These are phyloP conservation scores for Andrena marginata DNA, from an alignment of 2,888 invertebrate genomes.

Conservation along the genomic window DNA sequence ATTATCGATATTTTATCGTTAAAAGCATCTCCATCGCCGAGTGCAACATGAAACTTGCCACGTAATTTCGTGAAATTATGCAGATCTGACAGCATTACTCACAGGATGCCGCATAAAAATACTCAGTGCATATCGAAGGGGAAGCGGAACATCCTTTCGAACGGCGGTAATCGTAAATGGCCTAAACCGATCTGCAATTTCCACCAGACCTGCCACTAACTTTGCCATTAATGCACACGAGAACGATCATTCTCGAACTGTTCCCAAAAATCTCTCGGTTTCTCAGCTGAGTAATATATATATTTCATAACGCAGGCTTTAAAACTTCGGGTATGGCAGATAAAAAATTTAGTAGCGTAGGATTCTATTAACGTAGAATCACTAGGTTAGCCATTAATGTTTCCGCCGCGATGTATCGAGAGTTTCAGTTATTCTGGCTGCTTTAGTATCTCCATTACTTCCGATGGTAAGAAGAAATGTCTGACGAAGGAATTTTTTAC, in stretches of 20 bases:
- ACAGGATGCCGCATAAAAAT: no score
- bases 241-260: slow-evolving; percentile 45
- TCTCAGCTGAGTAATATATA: not conserved
- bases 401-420: not conserved
- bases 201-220: not conserved
- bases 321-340: not conserved
- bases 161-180: slow-evolving; percentile 69
- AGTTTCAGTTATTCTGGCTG: no score
- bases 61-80: not conserved
- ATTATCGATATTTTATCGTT: slow-evolving; percentile 2
- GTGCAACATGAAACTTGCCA: not conserved
- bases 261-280: not conserved
- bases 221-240: not conserved
- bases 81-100: not conserved
- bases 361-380: not conserved
- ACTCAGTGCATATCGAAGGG: not conserved
- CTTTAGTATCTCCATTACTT: no score
- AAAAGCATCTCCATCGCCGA: not conserved
- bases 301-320: slow-evolving; percentile 10
- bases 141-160: not conserved
- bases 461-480: no score
- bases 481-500: no score
- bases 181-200: slow-evolving; percentile 34
- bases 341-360: not conserved
- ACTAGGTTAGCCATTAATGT: not conserved